Evolutionary conservation across 2,888 invertebrate genomes (phyloP).

Genomic region (Timema cristinae): DNA sequence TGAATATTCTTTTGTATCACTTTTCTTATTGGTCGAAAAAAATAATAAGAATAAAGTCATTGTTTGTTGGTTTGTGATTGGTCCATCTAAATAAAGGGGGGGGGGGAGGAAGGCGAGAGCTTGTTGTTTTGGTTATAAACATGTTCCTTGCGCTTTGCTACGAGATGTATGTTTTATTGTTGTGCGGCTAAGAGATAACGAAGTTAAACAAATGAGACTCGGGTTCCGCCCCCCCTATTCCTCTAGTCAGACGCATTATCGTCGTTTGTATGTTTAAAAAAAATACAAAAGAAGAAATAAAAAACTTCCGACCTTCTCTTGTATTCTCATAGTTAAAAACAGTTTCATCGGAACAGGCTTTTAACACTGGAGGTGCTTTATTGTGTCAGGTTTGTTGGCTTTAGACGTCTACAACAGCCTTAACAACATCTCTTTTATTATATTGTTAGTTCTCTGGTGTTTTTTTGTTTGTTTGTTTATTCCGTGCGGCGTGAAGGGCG

Average conservation of each 20-base stretch:
- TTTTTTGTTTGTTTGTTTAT: too few species aligned
- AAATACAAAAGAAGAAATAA: too few species aligned
- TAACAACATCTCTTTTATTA: too few species aligned
- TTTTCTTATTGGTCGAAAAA: background rate
- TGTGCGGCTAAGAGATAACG: slow-evolving; percentile 3
- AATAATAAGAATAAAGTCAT: slow-evolving; percentile 11
- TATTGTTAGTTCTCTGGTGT: too few species aligned
- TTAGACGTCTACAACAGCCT: too few species aligned
- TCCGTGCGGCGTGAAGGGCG: too few species aligned
- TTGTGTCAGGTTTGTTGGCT: too few species aligned
- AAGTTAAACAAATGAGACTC: slow-evolving; percentile 15
- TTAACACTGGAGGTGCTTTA: too few species aligned
- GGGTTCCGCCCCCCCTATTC: background rate
- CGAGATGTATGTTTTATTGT: slow-evolving; percentile 14
- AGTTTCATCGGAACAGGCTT: too few species aligned
- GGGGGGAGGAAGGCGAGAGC: background rate
- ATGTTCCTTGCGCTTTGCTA: background rate
- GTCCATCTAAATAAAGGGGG: background rate
- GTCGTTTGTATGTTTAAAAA: too few species aligned
- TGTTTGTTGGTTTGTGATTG: slow-evolving; percentile 3
- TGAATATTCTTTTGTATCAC: background rate
- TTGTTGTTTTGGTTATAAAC: background rate
- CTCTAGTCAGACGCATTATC: background rate
- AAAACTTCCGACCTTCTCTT: too few species aligned
- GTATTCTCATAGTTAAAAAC: too few species aligned